Base-by-base conservation (phyloP, 2,113 vertebrate genomes). In the Caranx ignobilis region DNA sequence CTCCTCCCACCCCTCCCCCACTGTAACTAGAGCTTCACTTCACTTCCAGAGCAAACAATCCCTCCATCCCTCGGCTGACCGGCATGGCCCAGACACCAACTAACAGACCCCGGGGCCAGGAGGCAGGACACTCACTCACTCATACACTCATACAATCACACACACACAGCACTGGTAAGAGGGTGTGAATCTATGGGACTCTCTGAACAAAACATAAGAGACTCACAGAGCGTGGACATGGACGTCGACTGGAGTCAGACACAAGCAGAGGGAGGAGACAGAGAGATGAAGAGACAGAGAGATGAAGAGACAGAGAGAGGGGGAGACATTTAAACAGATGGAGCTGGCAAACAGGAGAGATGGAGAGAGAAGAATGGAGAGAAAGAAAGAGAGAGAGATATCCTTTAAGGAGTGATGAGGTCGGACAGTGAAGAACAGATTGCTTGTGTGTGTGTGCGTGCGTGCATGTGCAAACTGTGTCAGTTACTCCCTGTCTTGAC, bases 1-100 rank as follows among this genome's bases (percentile, higher is more conserved):
- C 60, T 69, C 41, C 21, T 74, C 48, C 56, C 3, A 45, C 75
- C 84, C 77, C 64, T 86, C 88, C 88, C 82, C 73, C 62, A 56
- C 77, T 76, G 83, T 86, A 91, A 91, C 83, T 16, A 35, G 81
- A 92, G 84, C 82, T 82, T 77, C 60, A 75, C 64, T 88, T 88
- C 79, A 82, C 79, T 80, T 85, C 71, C 83, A 87, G 75, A 69
- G 77, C 87, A 87, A 91, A 91, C 79, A 87, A 88, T 81, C 81
- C 62, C 81, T 80, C 67, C 71, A 63, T 75, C 82, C 70, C 72
- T 79, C 26, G 9, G 57, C 74, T 92, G 90, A 92, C 92, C 91
- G 64, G 56, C 69, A 69, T 56, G 60, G 83, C 82, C 77, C 88
- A 90, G 88, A 89, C 89, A 84, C 86, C 87, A 79, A 89, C 84